phyloP scores from a whole-genome alignment of 2,797 vertebrate species.

The Schizopygopsis pylzovi region DNA sequence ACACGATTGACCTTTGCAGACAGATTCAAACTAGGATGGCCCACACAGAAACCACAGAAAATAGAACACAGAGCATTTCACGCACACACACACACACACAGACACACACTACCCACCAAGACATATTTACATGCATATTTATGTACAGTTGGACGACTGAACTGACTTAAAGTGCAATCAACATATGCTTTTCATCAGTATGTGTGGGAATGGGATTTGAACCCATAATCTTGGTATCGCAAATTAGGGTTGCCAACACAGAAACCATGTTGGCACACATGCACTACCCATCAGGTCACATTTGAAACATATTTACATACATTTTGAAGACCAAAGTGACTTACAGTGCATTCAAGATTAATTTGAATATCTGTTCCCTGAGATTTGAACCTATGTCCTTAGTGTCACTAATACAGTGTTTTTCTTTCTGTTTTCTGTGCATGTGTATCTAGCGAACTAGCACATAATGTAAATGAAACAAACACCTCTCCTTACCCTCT shows the following conservation, averaged over 20 bases:
- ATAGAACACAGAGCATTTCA: not conserved
- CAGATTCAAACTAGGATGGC: not conserved
- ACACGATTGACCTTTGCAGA: not conserved
- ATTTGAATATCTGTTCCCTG: not conserved
- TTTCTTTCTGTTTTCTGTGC: not conserved
- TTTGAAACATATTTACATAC: not conserved
- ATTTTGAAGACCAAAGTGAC: not conserved
- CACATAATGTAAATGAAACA: not conserved
- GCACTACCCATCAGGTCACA: not conserved
- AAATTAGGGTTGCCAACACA: too few relatives aligned
- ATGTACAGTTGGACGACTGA: not conserved
- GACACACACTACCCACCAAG: not conserved
- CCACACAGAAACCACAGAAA: not conserved
- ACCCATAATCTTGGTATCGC: not conserved
- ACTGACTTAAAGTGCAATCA: not conserved
- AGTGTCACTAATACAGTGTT: not conserved
- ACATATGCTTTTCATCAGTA: not conserved
- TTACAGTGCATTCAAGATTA: not conserved
- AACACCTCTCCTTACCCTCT: not conserved
- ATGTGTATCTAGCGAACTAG: not conserved
- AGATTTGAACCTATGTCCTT: not conserved
- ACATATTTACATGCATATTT: slow-evolving; percentile 1
- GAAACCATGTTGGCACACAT: not conserved
- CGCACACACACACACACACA: not conserved
- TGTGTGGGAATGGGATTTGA: not conserved